Evolutionary conservation across 2,113 vertebrate genomes (phyloP), one percentile per base, ranked within the genome.

Genomic region (Phrynosoma blainvillii): DNA sequence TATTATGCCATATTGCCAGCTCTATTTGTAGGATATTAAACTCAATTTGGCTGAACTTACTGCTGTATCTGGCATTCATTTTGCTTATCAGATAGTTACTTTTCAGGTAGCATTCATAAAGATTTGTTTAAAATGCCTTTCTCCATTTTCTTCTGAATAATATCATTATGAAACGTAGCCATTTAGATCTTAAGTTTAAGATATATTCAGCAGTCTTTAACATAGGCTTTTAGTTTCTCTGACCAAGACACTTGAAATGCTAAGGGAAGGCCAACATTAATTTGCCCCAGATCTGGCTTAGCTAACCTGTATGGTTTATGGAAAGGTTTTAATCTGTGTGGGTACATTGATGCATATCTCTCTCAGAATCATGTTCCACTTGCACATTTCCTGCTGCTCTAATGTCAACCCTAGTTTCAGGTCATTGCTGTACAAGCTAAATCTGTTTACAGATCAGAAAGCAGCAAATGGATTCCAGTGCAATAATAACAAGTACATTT

Each of bases 361-460:
- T 94, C 88, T 92, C 73, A 78, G 79, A 92, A 86, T 83, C 89
- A 52, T 65, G 75, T 77, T 89, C 0, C 0, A 85, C 79, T 94
- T 92, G 88, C 93, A 92, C 92, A 78, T 92, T 94, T 96, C 91
- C 91, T 92, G 89, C 86, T 91, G 70, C 92, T 77, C 78, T 92
- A 82, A 89, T 93, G 87, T 88, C 91, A 91, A 21, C 54, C 77
- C 65, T 14, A 0, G 79, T 91, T 91, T 89, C 65, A 88, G 93
- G 92, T 94, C 93, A 90, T 89, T 77, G 83, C 92, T 73, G 89
- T 16, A 5, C 5, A 7, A 91, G 81, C 80, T 89, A 91, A 79
- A 40, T 92, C 71, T 74, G 71, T 92, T 92, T 92, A 87, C 89
- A 74, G 85, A 89, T 90, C 91, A 91, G 84, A 93, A 87, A 27